A percentile compares a stretch with the other conserved stretches of the same genome.
These are phyloP conservation scores for Apantesis nais DNA, from an alignment of 2,888 invertebrate genomes.

Conservation along the genomic window DNA sequence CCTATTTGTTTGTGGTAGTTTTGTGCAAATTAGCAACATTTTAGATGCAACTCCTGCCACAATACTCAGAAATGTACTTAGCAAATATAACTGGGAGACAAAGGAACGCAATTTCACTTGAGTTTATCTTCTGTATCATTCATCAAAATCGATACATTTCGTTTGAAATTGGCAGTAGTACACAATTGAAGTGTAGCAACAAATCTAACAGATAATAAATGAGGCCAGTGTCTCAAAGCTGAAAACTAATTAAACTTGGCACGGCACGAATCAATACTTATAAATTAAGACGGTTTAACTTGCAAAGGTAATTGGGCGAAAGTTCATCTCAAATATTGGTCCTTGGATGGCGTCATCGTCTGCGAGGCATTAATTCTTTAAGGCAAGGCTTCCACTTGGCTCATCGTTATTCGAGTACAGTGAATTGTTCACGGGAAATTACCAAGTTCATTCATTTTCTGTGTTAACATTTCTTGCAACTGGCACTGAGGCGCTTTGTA, in stretches of 20 bases:
- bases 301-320: conserved; percentile 78
- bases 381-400: conserved; percentile 40
- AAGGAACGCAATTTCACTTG: conserved; percentile 19
- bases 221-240: conserved; percentile 69
- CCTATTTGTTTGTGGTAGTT: conserved; percentile 38
- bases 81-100: conserved; percentile 22
- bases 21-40: conserved; percentile 35
- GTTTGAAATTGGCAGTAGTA: conserved; percentile 32
- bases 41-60: conserved; percentile 24
- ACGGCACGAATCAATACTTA: conserved; percentile 78
- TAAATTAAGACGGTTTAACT: conserved; percentile 80
- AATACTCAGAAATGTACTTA: conserved; percentile 15
- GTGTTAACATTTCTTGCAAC: conserved; percentile 14
- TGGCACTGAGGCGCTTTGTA: background rate
- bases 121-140: conserved; percentile 24
- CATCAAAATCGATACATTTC: conserved; percentile 41
- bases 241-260: conserved; percentile 80
- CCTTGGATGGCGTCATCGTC: conserved; percentile 58
- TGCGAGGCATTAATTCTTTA: conserved; percentile 51
- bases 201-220: conserved; percentile 73
- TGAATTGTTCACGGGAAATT: conserved; percentile 36
- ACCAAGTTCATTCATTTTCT: conserved; percentile 30
- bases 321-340: conserved; percentile 78
- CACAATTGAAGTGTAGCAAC: conserved; percentile 38
- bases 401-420: conserved; percentile 34